phyloP scores from a whole-genome alignment of 23 tunicate genomes.

The Halocynthia roretzi region DNA sequence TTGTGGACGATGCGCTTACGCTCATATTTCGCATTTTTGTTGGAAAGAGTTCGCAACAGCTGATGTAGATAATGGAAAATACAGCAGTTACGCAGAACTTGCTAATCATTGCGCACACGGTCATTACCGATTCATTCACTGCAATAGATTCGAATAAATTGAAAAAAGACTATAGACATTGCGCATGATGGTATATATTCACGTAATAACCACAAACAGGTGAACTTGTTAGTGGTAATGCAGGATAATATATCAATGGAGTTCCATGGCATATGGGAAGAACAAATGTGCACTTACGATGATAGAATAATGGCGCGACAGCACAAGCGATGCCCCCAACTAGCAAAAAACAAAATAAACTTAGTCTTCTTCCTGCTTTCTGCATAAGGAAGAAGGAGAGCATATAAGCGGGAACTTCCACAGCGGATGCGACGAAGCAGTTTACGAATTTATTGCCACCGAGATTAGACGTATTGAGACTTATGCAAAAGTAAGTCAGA shows the following conservation, averaged over 20 bases:
- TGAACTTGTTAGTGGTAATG: too few species aligned
- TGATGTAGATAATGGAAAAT: constrained; percentile 12
- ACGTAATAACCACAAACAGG: too few species aligned
- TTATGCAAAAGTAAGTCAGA: constrained; percentile 31
- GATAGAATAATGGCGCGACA: not conserved
- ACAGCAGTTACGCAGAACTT: constrained; percentile 18
- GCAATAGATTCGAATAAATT: not conserved
- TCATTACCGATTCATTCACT: constrained; percentile 8
- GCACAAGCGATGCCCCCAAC: constrained; percentile 5
- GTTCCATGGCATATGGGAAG: not conserved
- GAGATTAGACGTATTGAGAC: constrained; percentile 12
- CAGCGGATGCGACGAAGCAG: constrained; percentile 25
- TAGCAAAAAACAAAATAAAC: not conserved
- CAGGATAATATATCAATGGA: too few species aligned
- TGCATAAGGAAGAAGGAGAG: not conserved
- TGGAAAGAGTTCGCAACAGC: constrained; percentile 28
- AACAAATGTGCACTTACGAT: not conserved
- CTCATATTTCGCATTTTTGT: constrained; percentile 35
- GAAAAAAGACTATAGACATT: too few species aligned
- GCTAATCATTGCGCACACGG: constrained; percentile 21
- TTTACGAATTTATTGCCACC: constrained; percentile 22
- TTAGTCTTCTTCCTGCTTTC: constrained; percentile 12
- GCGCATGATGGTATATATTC: too few species aligned
- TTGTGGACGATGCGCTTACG: constrained; percentile 24
- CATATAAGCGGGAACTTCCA: constrained; percentile 26